A percentile compares a stretch with the other conserved stretches of the same genome.
Evolutionary conservation across 2,888 invertebrate species (phyloP).

Genomic region (Chymomyza fuscimana): DNA sequence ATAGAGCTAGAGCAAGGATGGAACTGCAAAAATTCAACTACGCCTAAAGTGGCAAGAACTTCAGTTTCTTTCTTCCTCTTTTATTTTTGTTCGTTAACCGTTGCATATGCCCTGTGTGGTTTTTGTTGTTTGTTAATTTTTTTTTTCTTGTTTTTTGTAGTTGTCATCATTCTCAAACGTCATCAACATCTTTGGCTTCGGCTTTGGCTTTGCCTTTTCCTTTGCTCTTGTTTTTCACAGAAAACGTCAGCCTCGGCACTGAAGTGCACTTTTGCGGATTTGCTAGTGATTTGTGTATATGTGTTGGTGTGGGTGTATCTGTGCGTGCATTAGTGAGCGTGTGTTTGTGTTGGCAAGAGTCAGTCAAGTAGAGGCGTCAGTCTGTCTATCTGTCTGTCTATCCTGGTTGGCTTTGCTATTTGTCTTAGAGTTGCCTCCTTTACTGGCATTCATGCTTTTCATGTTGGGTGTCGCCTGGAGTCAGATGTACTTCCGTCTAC

Average conservation of each 20-base stretch:
- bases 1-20: conserved; percentile 28
- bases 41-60: conserved; percentile 54
- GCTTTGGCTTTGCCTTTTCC: conserved; percentile 28
- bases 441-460: neutral
- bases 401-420: conserved; percentile 46
- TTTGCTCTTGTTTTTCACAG: neutral
- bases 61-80: conserved; percentile 29
- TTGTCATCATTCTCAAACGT: conserved; percentile 57
- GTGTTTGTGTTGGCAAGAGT: conserved; percentile 22
- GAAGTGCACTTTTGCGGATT: conserved; percentile 69
- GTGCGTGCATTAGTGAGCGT: conserved; percentile 14
- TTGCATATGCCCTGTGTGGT: neutral
- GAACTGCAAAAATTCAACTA: conserved; percentile 7
- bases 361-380: conserved; percentile 24
- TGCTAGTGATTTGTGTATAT: conserved; percentile 52
- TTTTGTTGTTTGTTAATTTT: neutral
- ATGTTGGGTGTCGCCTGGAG: neutral
- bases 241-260: conserved; percentile 28
- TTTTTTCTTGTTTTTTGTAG: conserved; percentile 31
- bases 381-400: conserved; percentile 10
- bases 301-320: conserved; percentile 22
- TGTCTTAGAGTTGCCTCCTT: conserved; percentile 43
- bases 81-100: conserved; percentile 41
- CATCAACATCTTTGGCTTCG: conserved; percentile 49
- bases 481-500: neutral